phyloP scores from a whole-genome alignment of 2,113 vertebrate species.

The Triplophysa rosa region DNA sequence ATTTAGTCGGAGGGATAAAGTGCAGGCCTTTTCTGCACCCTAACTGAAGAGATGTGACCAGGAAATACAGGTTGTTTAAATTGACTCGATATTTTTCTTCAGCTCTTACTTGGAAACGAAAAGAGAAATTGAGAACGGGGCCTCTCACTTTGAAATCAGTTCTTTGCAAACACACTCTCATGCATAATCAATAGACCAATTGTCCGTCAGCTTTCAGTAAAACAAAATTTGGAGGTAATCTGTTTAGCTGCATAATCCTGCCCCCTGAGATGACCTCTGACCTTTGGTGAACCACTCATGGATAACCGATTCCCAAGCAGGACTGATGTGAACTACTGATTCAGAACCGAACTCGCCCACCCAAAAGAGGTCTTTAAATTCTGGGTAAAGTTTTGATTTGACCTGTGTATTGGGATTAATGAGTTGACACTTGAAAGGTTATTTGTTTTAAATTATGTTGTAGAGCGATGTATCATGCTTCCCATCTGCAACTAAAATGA shows the following conservation, averaged over 20 bases:
- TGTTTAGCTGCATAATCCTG: conserved; percentile 34
- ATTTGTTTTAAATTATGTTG: background rate
- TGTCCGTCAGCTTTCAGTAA: conserved; percentile 55
- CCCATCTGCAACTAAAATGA: background rate
- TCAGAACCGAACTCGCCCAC: conserved; percentile 30
- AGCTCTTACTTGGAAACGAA: background rate
- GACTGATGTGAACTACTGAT: conserved; percentile 30
- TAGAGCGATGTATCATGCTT: no score
- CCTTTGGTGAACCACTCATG: conserved; percentile 23
- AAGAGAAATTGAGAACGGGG: background rate
- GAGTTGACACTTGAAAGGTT: background rate
- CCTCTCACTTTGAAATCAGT: background rate
- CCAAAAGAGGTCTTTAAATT: background rate
- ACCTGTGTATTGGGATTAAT: no score
- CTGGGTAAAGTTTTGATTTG: background rate
- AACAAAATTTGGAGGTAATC: conserved; percentile 5
- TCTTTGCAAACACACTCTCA: background rate
- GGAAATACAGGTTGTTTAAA: no score
- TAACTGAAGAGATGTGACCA: background rate
- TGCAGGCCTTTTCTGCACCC: background rate
- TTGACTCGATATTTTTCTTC: background rate
- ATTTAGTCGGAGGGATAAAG: background rate
- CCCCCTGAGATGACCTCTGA: conserved; percentile 32
- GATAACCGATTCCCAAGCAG: conserved; percentile 20
- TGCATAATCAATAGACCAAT: background rate